Evolutionary conservation across 2,113 vertebrate species (phyloP).

Genomic region (Buteo buteo): DNA sequence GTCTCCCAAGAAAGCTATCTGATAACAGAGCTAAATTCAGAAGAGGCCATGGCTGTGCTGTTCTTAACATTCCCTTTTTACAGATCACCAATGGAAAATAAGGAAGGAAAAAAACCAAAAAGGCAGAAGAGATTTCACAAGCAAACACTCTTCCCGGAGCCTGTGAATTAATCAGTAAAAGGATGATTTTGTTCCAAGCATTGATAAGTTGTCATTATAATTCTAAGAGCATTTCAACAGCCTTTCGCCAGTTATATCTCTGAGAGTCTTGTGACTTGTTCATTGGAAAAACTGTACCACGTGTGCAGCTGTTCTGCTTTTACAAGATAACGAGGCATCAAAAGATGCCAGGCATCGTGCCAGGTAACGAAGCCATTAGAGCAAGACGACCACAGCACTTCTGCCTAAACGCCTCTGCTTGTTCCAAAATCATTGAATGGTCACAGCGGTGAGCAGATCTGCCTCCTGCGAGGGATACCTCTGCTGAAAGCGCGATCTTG

Average conservation of each 20-base stretch:
- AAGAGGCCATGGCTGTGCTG: neutral
- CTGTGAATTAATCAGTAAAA: constrained; percentile 43
- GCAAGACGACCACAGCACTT: constrained; percentile 11
- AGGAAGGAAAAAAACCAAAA: neutral
- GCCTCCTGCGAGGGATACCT: neutral
- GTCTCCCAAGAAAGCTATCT: neutral
- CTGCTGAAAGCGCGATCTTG: accelerated
- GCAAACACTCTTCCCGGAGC: constrained; percentile 20
- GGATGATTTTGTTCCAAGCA: constrained; percentile 37
- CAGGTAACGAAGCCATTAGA: constrained; percentile 38
- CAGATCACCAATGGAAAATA: neutral
- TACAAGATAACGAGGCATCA: constrained; percentile 67
- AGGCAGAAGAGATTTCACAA: neutral
- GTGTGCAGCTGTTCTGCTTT: constrained; percentile 15
- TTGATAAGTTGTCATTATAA: constrained; percentile 60
- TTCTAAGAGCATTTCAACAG: constrained; percentile 67
- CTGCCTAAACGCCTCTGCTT: constrained; percentile 12
- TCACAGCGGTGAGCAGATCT: neutral
- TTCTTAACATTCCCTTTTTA: neutral
- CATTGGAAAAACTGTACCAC: constrained; percentile 35
- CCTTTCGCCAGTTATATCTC: neutral
- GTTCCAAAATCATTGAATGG: neutral
- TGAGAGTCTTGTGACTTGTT: constrained; percentile 56
- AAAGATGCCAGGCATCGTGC: constrained; percentile 43
- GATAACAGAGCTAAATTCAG: constrained; percentile 1